Base-by-base conservation (phyloP, 2,797 vertebrate species). In the Trematomus bernacchii region DNA sequence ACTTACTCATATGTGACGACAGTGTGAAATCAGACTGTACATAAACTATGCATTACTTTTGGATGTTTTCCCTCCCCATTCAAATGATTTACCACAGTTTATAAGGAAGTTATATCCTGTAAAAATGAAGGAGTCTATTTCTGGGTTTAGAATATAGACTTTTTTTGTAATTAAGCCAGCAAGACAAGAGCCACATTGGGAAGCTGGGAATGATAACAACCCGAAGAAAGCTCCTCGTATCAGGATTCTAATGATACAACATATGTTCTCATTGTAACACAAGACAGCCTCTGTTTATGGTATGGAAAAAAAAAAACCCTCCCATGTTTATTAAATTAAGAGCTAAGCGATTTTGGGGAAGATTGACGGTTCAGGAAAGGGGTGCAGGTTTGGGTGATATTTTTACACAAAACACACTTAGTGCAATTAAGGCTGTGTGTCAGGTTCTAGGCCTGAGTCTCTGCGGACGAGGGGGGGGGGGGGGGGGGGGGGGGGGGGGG, bases 351-450 rank as follows among this genome's bases (percentile, higher is more conserved):
- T 92, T 94, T 89, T 63, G 58, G 83, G 72, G 79, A 85, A 92
- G 93, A 94, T 93, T 95, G 94, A 95, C 93, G 80, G 92, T 90
- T 93, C 91, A 92, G 94, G 91, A 94, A 94, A 94, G 91, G 92
- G 93, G 90, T 93, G 92, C 91, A 88, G 90, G 90, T 94, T 92
- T 89, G 89, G 91, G 88, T 92, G 88, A 93, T 96, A 95, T 96
- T 95, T 95, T 95, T 93, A 95, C 93, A 95, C 92, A 94, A 95
- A 95, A 96, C 94, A 95, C 91, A 94, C 94, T 94, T 94, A 93
- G 89, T 77, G 93, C 93, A 95, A 95, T 94, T 93, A 93, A 88
- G 86, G 81, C 83, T 84, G 90, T 92, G 91, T 90, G 92, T 91
- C 88, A 91, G 81, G 82, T 89, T 89, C 79, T 86, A 72, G 82